These are phyloP conservation scores for Drosophila hydei DNA, from an alignment of 1,140 invertebrate species.

Conservation along the genomic window DNA sequence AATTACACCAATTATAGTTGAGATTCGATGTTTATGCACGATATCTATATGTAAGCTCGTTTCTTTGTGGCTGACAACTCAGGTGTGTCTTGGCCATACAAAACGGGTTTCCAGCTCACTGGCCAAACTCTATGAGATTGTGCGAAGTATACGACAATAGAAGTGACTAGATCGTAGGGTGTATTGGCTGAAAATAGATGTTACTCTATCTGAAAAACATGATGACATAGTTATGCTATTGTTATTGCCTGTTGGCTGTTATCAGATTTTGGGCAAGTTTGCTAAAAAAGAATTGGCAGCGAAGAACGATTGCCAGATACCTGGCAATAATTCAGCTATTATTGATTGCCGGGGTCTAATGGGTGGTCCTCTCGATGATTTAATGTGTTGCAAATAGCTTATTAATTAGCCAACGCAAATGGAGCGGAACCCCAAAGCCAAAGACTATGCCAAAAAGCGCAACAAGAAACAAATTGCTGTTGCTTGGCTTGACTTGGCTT, in stretches of 20 bases:
- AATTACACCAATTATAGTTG: too few species aligned
- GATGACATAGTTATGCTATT: constrained; percentile 21
- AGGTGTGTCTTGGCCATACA: too few species aligned
- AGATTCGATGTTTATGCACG: too few species aligned
- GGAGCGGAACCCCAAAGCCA: constrained; percentile 35
- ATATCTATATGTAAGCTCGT: too few species aligned
- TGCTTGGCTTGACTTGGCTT: neutral
- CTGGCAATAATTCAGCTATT: neutral
- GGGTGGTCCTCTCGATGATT: neutral
- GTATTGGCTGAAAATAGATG: neutral
- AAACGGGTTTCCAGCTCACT: too few species aligned
- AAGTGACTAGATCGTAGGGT: neutral
- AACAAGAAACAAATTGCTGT: constrained; percentile 8
- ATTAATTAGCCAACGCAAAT: constrained; percentile 31
- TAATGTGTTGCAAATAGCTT: constrained; percentile 15
- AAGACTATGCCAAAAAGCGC: constrained; percentile 12
- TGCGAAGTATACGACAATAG: neutral
- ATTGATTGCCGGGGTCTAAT: neutral
- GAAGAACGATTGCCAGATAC: constrained; percentile 4
- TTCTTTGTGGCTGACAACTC: too few species aligned
- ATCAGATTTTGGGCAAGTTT: constrained; percentile 25
- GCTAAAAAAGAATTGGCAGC: neutral
- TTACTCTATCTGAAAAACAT: constrained; percentile 7
- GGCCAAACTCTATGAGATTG: too few species aligned
- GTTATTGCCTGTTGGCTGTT: constrained; percentile 11